A percentile compares a stretch with the other conserved stretches of the same genome.
phyloP scores from a whole-genome alignment of 1,140 invertebrate species.

The Drosophila sturtevanti region DNA sequence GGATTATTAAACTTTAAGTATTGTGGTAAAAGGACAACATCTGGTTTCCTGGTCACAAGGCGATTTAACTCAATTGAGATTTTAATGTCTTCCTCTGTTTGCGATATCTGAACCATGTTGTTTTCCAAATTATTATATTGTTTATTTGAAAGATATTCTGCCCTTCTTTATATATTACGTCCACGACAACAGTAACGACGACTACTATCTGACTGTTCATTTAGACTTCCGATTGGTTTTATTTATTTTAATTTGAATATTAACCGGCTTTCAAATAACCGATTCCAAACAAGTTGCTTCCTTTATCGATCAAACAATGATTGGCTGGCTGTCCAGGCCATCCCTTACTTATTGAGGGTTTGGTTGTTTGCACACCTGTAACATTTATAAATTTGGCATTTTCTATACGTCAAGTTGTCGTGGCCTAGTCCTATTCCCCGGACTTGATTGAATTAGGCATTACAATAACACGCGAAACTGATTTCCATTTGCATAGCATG shows the following conservation, averaged over 20 bases:
- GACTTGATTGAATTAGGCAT: slow-evolving; percentile 46
- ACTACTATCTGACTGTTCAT: slow-evolving; percentile 51
- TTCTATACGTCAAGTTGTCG: slow-evolving; percentile 45
- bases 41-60: slow-evolving; percentile 75
- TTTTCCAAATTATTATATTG: slow-evolving; percentile 17
- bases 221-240: slow-evolving; percentile 56
- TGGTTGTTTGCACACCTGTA: slow-evolving; percentile 42
- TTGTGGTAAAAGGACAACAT: slow-evolving; percentile 71
- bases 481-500: slow-evolving; percentile 51
- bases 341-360: slow-evolving; percentile 36
- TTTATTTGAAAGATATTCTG: slow-evolving; percentile 20
- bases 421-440: slow-evolving; percentile 42
- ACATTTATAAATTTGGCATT: slow-evolving; percentile 54
- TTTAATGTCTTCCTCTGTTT: slow-evolving; percentile 80
- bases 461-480: slow-evolving; percentile 36
- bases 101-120: slow-evolving; percentile 78
- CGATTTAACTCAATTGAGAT: slow-evolving; percentile 79
- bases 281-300: slow-evolving; percentile 41
- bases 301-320: slow-evolving; percentile 74
- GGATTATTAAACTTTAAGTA: slow-evolving; percentile 81
- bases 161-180: slow-evolving; percentile 10
- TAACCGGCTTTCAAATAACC: slow-evolving; percentile 55
- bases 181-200: slow-evolving; percentile 36
- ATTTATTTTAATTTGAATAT: slow-evolving; percentile 71
- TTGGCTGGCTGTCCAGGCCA: slow-evolving; percentile 53